These are phyloP conservation scores for Olivierus martensii DNA, from an alignment of 1,140 invertebrate species.

Conservation along the genomic window DNA sequence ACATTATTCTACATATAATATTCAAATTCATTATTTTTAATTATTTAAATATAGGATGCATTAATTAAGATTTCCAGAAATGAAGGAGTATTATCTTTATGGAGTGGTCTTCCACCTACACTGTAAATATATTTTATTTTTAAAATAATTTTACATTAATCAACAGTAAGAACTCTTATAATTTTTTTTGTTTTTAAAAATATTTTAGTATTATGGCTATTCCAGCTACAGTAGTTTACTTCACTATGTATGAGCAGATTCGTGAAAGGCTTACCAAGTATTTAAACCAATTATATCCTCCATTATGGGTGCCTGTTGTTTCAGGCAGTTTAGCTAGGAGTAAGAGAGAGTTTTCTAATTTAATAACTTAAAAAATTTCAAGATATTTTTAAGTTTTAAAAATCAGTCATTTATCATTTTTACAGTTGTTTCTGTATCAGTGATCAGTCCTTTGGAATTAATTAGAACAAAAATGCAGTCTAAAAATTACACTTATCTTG, in stretches of 20 bases:
- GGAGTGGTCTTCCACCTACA: constrained; percentile 94
- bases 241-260: constrained; percentile 37
- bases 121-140: constrained; percentile 34
- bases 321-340: constrained; percentile 26
- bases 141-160: too few relatives aligned
- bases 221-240: constrained; percentile 41
- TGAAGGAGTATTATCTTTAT: constrained; percentile 82
- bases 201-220: constrained; percentile 36
- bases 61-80: constrained; percentile 75
- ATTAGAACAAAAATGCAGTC: constrained; percentile 41
- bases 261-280: constrained; percentile 16
- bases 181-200: too few relatives aligned
- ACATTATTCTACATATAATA: too few relatives aligned
- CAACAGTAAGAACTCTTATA: too few relatives aligned
- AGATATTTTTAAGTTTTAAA: too few relatives aligned
- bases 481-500: constrained; percentile 30
- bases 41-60: constrained; percentile 57
- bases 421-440: constrained; percentile 30
- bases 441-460: constrained; percentile 38
- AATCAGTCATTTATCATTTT: background rate
- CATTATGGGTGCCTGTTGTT: constrained; percentile 25
- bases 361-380: too few relatives aligned
- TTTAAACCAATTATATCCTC: background rate
- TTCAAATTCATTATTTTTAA: too few relatives aligned
- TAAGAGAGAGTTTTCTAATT: too few relatives aligned